phyloP scores from a whole-genome alignment of 2,113 vertebrate species.

The Leucopsar rothschildi region DNA sequence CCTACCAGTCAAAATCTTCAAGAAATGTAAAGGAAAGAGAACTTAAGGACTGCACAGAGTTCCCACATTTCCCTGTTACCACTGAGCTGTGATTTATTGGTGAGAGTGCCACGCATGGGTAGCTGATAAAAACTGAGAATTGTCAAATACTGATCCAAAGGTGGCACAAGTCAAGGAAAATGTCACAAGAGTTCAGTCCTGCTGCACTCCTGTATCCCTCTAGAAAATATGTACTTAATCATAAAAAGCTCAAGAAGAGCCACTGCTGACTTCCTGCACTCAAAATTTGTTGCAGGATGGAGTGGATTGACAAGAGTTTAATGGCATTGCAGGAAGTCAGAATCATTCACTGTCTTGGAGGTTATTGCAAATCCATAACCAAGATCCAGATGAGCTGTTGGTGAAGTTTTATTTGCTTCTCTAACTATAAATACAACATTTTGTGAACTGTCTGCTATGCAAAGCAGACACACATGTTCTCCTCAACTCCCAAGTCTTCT shows the following conservation, averaged over 20 bases:
- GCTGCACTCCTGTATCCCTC: neutral
- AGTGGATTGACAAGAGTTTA: neutral
- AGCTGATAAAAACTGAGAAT: neutral
- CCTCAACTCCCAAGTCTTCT: neutral
- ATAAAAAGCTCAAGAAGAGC: neutral
- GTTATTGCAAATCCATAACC: neutral
- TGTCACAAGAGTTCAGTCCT: neutral
- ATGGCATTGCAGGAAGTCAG: neutral
- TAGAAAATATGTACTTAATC: neutral
- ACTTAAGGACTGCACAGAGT: neutral
- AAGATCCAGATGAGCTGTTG: neutral
- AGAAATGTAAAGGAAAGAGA: neutral
- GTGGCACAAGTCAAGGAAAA: neutral
- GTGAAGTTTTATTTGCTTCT: neutral
- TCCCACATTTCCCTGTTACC: neutral
- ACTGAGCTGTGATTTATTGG: neutral
- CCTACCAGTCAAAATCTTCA: neutral
- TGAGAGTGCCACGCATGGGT: neutral
- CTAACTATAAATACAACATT: neutral
- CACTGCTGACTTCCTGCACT: neutral
- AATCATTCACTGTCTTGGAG: neutral
- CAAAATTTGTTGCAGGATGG: neutral
- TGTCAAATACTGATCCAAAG: neutral
- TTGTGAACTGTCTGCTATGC: neutral
- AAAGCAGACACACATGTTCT: neutral